Evolutionary conservation across 2,113 vertebrate species (phyloP).

Genomic region (Uria aalge): DNA sequence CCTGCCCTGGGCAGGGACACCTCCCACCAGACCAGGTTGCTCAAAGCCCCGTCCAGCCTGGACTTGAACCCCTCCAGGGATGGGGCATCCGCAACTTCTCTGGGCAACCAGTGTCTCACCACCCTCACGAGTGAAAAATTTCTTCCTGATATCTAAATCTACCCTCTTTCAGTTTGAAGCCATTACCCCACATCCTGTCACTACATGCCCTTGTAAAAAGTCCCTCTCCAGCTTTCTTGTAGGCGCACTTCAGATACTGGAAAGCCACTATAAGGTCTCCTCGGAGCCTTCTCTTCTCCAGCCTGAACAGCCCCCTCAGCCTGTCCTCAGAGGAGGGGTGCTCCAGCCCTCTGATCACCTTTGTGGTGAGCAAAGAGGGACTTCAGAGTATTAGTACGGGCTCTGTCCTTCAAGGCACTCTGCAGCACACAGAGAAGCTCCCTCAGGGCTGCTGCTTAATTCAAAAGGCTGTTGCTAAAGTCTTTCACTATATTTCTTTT

Average conservation of each 20-base stretch:
- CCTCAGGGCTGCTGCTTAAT: neutral
- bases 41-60: neutral
- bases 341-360: neutral
- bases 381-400: neutral
- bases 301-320: neutral
- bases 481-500: neutral
- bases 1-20: neutral
- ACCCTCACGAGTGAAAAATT: neutral
- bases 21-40: no score
- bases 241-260: neutral
- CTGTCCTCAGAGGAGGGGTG: neutral
- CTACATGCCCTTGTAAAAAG: neutral
- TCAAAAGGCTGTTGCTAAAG: neutral
- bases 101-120: neutral
- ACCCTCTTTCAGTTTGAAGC: neutral
- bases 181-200: neutral
- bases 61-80: neutral
- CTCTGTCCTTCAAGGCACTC: neutral
- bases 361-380: neutral
- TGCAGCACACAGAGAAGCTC: neutral
- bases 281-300: neutral
- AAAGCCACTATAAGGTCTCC: neutral
- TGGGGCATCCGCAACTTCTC: neutral
- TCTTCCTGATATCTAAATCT: neutral
- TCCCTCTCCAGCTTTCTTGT: neutral